These are phyloP conservation scores for Drosophila atripex DNA, from an alignment of 2,888 invertebrate genomes.

Conservation along the genomic window DNA sequence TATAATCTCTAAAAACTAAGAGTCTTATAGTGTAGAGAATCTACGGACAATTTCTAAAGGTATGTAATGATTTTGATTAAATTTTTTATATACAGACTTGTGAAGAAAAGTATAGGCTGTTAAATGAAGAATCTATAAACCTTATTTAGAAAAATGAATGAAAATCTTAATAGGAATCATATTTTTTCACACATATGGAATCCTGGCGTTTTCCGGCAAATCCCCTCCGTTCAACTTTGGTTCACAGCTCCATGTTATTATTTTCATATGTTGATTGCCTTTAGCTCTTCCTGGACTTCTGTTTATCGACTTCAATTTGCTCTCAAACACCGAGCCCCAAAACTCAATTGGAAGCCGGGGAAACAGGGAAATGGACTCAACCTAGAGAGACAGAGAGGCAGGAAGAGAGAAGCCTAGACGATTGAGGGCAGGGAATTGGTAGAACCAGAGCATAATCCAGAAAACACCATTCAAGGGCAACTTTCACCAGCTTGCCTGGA, in stretches of 20 bases:
- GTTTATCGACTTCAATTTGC: constrained; percentile 75
- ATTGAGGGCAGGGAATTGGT: constrained; percentile 8
- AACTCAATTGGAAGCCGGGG: constrained; percentile 61
- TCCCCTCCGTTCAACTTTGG: constrained; percentile 3
- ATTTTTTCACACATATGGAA: background rate
- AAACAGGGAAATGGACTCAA: constrained; percentile 15
- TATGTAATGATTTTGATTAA: background rate
- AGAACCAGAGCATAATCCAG: constrained; percentile 57
- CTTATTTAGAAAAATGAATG: background rate
- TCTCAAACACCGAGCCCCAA: constrained; percentile 55
- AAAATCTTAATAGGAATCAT: background rate
- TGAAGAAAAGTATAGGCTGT: background rate
- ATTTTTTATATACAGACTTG: background rate
- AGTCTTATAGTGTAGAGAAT: background rate
- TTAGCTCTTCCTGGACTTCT: constrained; percentile 43
- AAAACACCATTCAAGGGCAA: constrained; percentile 79
- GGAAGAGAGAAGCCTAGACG: constrained; percentile 26
- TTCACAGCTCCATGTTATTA: constrained; percentile 22
- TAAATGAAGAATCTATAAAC: background rate
- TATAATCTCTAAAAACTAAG: background rate
- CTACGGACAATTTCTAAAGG: background rate
- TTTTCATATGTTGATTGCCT: constrained; percentile 35
- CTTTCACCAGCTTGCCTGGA: constrained; percentile 70
- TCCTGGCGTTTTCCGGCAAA: constrained; percentile 5
- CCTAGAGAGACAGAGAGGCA: background rate